Evolutionary conservation across 2,797 vertebrate species (phyloP), one percentile per base, ranked within the genome.

Genomic region (Myotis findleyi): DNA sequence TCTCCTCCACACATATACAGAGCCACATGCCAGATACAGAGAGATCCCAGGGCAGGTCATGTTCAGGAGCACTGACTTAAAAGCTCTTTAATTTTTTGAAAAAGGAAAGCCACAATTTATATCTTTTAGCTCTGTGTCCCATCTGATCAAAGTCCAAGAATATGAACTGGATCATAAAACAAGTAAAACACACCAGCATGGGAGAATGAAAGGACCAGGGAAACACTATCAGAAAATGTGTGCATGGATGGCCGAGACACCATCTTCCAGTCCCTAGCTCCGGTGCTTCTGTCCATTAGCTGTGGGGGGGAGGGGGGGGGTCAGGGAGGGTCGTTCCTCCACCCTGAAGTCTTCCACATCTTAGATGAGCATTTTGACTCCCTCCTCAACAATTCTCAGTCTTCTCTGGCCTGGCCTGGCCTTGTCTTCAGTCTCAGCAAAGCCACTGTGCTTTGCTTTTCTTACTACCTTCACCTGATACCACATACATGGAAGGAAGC

Each of bases 71-170:
- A 72, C 12, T 36, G 72, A 86, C 62, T 87, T 89, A 84, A 96
- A 96, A 96, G 27, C 47, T 86, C 86, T 95, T n/a, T 47, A 64
- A 49, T 33, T 88, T 84, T 95, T 85, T 30, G 18, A 79, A 80
- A 88, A 91, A 82, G 36, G 36, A 73, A 94, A 71, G n/a, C 59
- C 57, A 83, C 81, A 69, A 84, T 87, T 36, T 93, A 88, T 97
- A 66, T 91, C 4, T 84, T 90, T 92, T 87, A 93, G 51, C 7
- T 95, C 59, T 72, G 55, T 59, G 30, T 91, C 33, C 51, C 71
- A 92, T 94, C 84, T 92, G 47, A 93, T 93, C 69, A 91, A 96
- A 94, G 64, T 95, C 77, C 73, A 91, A 94, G 76, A 79, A 91
- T 44, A 86, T 0, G 3, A 86, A 75, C 30, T 80, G 25, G n/a